Percentiles rank a stretch among this genome's conserved stretches.
Conservation (phyloP, 2,888 invertebrate genomes). For the Nephrocerus scutellatus region DNA sequence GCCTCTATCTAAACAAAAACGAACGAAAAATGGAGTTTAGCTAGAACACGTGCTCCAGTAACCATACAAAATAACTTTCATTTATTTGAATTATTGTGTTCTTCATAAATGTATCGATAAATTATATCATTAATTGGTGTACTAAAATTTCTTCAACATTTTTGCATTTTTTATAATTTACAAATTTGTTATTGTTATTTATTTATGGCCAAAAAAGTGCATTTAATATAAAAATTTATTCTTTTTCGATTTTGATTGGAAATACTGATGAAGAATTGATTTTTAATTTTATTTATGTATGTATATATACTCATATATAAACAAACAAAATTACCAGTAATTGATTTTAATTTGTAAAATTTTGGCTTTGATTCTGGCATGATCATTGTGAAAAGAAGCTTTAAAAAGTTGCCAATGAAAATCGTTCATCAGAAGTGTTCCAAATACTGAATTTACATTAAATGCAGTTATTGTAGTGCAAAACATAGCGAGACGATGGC, state of each 20-base stretch:
- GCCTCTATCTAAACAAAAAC: constrained; percentile 22
- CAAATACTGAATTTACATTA: too few relatives aligned
- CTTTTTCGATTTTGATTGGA: constrained; percentile 11
- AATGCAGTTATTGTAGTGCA: too few relatives aligned
- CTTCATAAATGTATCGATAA: constrained; percentile 21
- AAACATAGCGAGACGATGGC: too few relatives aligned
- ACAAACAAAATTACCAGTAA: constrained; percentile 10
- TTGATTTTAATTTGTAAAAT: constrained; percentile 20
- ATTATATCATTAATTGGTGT: constrained; percentile 24
- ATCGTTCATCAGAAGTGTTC: too few relatives aligned
- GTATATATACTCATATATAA: constrained; percentile 16
- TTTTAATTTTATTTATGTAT: constrained; percentile 20
- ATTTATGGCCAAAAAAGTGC: too few relatives aligned
- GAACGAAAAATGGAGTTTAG: constrained; percentile 32
- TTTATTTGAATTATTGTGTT: too few relatives aligned
- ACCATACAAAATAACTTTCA: too few relatives aligned
- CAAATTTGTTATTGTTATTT: constrained; percentile 1
- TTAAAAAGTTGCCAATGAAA: too few relatives aligned
- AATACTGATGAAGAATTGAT: too few relatives aligned
- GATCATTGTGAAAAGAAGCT: constrained; percentile 25
- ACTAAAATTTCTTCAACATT: constrained; percentile 12
- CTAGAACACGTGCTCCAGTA: constrained; percentile 36
- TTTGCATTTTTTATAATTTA: constrained; percentile 1
- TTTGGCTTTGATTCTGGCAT: constrained; percentile 27
- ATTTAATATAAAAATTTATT: constrained; percentile 17